Conservation (phyloP, 2,888 invertebrate genomes). For the Anorthoa munda region DNA sequence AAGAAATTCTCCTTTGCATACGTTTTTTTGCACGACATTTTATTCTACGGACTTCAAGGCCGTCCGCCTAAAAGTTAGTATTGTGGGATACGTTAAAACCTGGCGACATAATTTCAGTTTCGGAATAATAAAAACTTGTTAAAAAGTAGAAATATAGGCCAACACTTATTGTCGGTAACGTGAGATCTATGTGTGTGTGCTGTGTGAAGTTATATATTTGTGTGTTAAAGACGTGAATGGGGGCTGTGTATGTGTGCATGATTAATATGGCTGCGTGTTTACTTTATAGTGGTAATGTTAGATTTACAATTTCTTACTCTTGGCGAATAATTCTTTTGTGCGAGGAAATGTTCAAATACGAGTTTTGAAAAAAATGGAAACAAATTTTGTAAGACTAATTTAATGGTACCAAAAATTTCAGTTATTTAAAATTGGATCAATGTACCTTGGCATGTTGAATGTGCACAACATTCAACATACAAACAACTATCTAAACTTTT, state of each 20-base stretch:
- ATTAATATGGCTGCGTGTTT: conserved; percentile 25
- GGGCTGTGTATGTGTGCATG: conserved; percentile 20
- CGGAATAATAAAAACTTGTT: conserved; percentile 1
- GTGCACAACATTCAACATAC: too few relatives aligned
- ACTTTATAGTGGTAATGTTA: conserved; percentile 14
- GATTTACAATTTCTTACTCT: conserved; percentile 13
- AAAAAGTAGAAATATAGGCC: background rate
- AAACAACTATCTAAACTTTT: too few relatives aligned
- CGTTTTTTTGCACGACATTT: background rate
- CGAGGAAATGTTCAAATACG: background rate
- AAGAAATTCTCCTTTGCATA: background rate
- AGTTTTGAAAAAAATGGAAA: background rate
- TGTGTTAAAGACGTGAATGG: conserved; percentile 19
- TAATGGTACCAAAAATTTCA: too few relatives aligned
- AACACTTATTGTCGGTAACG: background rate
- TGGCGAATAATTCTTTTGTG: conserved; percentile 4
- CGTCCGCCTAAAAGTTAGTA: too few relatives aligned
- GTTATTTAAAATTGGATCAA: too few relatives aligned
- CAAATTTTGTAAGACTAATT: background rate
- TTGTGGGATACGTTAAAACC: too few relatives aligned
- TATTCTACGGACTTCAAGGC: background rate
- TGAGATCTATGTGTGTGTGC: background rate
- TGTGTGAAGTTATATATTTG: background rate
- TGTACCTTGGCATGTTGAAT: too few relatives aligned
- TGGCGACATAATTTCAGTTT: background rate